Evolutionary conservation across 2,888 invertebrate species (phyloP), one percentile per base, ranked within the genome.

Genomic region (Lysandra coridon): DNA sequence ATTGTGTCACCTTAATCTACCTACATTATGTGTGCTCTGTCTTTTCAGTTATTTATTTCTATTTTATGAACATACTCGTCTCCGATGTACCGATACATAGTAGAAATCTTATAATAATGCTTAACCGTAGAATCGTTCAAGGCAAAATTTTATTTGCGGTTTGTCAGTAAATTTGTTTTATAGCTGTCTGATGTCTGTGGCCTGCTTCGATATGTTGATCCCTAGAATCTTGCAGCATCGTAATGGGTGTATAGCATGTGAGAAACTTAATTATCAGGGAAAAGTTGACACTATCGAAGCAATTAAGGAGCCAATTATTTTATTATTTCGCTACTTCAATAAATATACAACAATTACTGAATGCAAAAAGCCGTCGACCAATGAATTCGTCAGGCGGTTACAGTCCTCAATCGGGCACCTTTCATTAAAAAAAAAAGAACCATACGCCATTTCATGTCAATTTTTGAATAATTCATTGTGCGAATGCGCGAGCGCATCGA

Each of bases 361-460:
- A 87, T 85, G 90, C 88, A 94, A 94, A 93, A 94, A 94, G 88
- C 93, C 92, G 93, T 93, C 91, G 92, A 83, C 93, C 94, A 93
- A 94, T 94, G 94, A 94, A 94, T 93, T 94, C 94, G 94, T 94
- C 94, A 94, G 93, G 89, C 93, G 93, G 93, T 94, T 94, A 93
- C 94, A 94, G 93, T 93, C 91, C 93, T 94, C 94, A 94, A 94
- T 94, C 94, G 94, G 92, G 93, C 94, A 94, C 94, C 94, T 94
- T 94, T 93, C 92, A 91, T 92, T 93, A 87, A 88, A 92, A 93
- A 93, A 93, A 93, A 94, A 94, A 93, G 92, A 92, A 92, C 93
- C 93, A 93, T 94, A 94, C 94, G 94, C 94, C 93, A 94, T 94
- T 94, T 94, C 94, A 94, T 94, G 94, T 94, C 94, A 94, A 93